Percentiles rank a stretch among this genome's conserved stretches.
phyloP scores from a whole-genome alignment of 2,888 invertebrate species.

The Polyommatus icarus region DNA sequence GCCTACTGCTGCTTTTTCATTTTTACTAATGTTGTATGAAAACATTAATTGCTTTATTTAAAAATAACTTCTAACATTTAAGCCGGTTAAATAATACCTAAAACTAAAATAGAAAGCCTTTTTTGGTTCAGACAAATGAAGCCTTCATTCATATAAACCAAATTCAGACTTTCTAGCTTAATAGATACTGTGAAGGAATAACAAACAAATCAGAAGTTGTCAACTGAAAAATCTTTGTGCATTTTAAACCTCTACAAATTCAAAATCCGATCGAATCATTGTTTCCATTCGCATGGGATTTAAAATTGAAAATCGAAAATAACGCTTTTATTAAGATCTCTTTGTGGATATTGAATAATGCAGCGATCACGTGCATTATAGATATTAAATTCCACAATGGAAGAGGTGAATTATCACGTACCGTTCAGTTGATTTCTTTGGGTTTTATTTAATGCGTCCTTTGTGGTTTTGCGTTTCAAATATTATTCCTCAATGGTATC shows the following conservation, averaged over 20 bases:
- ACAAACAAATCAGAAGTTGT: no score
- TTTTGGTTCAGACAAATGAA: no score
- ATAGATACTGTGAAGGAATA: no score
- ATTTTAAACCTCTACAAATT: background rate
- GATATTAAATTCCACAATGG: conserved; percentile 33
- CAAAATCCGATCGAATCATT: background rate
- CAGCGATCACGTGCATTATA: conserved; percentile 22
- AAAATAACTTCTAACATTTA: no score
- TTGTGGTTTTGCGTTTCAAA: background rate
- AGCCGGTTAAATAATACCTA: no score
- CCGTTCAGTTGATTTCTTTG: background rate
- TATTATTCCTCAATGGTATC: background rate
- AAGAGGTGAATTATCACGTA: background rate
- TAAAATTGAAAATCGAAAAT: conserved; percentile 21
- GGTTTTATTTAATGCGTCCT: background rate
- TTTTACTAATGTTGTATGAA: no score
- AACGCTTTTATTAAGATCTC: conserved; percentile 26
- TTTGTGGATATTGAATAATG: conserved; percentile 25
- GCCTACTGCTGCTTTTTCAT: no score
- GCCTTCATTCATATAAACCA: no score
- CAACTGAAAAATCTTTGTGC: background rate
- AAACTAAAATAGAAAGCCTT: no score
- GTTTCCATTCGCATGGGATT: background rate
- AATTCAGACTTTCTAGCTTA: no score
- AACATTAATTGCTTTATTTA: no score